A percentile compares a stretch with the other conserved stretches of the same genome.
These are phyloP conservation scores for Patella ulyssiponensis DNA, from an alignment of 2,888 invertebrate genomes.

Conservation along the genomic window DNA sequence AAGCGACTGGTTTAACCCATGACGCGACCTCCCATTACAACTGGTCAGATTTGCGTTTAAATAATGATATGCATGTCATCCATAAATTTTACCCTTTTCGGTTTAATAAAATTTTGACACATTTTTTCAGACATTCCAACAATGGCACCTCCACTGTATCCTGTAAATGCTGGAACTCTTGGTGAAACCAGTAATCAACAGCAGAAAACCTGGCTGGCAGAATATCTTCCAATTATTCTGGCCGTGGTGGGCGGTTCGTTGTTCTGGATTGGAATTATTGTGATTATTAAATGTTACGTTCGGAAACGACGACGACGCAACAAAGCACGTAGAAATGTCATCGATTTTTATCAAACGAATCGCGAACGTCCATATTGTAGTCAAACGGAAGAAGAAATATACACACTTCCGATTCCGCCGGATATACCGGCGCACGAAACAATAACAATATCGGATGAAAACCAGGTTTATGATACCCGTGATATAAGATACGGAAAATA, in stretches of 20 bases:
- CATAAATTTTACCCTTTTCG: too few relatives aligned
- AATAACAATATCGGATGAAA: not conserved
- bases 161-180: not conserved
- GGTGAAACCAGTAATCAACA: not conserved
- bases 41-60: too few relatives aligned
- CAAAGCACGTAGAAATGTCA: not conserved
- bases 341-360: not conserved
- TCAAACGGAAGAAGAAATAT: not conserved
- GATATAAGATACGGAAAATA: not conserved
- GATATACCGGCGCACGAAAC: slow-evolving; percentile 2
- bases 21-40: too few relatives aligned
- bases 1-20: too few relatives aligned
- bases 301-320: not conserved
- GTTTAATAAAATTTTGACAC: not conserved
- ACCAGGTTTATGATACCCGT: not conserved
- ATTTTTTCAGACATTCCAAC: not conserved
- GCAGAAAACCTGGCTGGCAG: not conserved
- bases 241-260: not conserved
- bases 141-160: not conserved
- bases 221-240: slow-evolving; percentile 1
- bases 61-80: too few relatives aligned
- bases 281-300: slow-evolving; percentile 7
- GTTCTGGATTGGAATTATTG: slow-evolving; percentile 1
- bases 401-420: slow-evolving; percentile 9
- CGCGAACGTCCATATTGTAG: not conserved